Conservation (phyloP, 2,888 invertebrate species). For the Tenthredo livida region DNA sequence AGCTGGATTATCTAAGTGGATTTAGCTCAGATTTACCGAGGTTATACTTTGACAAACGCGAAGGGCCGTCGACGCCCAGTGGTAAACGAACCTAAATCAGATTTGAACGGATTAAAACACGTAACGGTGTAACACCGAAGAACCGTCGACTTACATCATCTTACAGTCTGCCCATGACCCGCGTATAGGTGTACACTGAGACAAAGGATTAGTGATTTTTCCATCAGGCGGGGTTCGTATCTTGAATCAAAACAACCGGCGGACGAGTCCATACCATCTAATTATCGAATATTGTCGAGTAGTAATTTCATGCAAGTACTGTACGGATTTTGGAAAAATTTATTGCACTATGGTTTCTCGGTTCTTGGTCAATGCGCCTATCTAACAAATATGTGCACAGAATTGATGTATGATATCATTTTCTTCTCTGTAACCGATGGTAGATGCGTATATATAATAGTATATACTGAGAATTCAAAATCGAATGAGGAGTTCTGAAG, state of each 20-base stretch:
- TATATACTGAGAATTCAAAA: not conserved
- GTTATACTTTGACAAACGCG: slow-evolving; percentile 15
- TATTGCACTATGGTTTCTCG: not conserved
- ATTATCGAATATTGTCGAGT: not conserved
- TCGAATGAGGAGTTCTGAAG: not conserved
- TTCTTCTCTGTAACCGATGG: not conserved
- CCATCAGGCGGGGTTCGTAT: not conserved
- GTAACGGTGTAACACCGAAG: not conserved
- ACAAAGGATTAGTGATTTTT: not conserved
- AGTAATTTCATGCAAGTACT: not conserved
- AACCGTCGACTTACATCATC: not conserved
- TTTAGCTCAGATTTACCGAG: slow-evolving; percentile 50
- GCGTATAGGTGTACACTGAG: not conserved
- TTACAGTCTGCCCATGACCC: not conserved
- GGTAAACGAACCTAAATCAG: slow-evolving; percentile 9
- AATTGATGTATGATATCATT: not conserved
- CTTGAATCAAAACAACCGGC: not conserved
- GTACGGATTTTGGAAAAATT: not conserved
- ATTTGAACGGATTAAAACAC: slow-evolving; percentile 46
- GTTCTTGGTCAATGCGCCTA: not conserved
- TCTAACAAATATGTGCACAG: not conserved
- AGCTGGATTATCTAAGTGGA: slow-evolving; percentile 71
- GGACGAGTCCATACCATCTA: not conserved
- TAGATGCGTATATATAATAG: no score
- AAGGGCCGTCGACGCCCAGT: slow-evolving; percentile 27